Base-by-base conservation (phyloP, 2,113 vertebrate genomes). In the Colossoma macropomum region DNA sequence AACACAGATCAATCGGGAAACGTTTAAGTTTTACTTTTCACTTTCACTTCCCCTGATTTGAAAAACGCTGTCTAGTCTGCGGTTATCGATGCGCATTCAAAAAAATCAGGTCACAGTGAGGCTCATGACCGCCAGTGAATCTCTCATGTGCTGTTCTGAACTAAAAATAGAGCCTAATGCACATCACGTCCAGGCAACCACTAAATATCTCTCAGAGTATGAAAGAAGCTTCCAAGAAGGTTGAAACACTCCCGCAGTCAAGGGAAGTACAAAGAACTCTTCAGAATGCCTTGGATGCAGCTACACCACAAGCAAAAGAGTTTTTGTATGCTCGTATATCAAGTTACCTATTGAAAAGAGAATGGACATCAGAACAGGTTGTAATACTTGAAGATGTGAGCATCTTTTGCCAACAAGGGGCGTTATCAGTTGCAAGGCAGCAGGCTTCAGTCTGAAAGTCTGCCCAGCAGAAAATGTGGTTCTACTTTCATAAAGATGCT, bases 51-150 rank as follows among this genome's bases (percentile, higher is more conserved):
- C 41, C 65, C 25, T 62, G 17, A 25, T 48, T 25, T 73, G 69
- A 74, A 81, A 74, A 76, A 23, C 38, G 12, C 65, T 48, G 65
- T 78, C 48, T 77, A 52, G 82, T 65, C 78, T 81, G 74, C 60
- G 82, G 74, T 84, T 86, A 81, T 74, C 27, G 75, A 81, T 78
- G 85, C 30, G 45, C 23, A 54, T 72, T 86, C 63, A 34, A 74
- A 82, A n/a, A 86, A 86, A 86, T 78, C 85, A 86, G 85, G 85
- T 84, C 82, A 84, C 79, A 87, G 75, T 23, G 69, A 87, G 50
- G 79, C 82, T 83, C 77, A 84, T 78, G 82, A 84, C 75, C 76
- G 38, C 74, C 81, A 77, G 78, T 69, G 60, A 84, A 77, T 74
- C 77, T 81, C 80, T 72, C 83, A 81, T 84, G 85, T 77, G 65